Evolutionary conservation across 2,888 invertebrate genomes (phyloP), one percentile per base, ranked within the genome.

Genomic region (Bruchidius siliquastri): DNA sequence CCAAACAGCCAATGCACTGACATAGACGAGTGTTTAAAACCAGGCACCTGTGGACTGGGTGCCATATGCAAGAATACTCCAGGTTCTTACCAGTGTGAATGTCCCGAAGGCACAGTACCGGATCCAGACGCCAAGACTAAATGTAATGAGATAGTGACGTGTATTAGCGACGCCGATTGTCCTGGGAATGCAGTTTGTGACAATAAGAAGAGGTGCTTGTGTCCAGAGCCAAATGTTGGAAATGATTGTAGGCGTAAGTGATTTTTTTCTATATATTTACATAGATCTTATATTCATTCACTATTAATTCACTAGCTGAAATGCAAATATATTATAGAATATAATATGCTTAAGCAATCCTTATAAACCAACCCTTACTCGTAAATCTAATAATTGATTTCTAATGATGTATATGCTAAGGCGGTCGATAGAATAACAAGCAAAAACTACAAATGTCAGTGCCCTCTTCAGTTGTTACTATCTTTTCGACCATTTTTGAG

Each of bases 101-200:
- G 97, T 83, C 95, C 96, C 0, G 92, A 93, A 74, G 93, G 93
- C 77, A 92, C 93, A 0, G 88, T 95, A 75, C 92, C 96, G 20
- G 95, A 95, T 86, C 96, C 96, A 8, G 95, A 96, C 86, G 92
- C 96, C 0, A 90, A 91, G 80, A 90, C 92, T 0, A 92, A 92
- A 83, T 96, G 96, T 84, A 92, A 93, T 70, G 94, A 94, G 82
- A 92, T 96, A 78, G 92, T 96, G 18, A 92, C 91, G 30, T 97
- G 97, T 82, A 89, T 90, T 77, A 86, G 84, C 0, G 92, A 94
- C 82, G 89, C 90, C 72, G 94, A 96, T 78, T 97, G 97, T 86
- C 96, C 96, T 26, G 96, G 96, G 80, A 96, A 97, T 87, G 93
- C 96, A 4, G 88, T 96, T 78, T 97, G 97, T 83, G 94, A 96